A percentile compares a stretch with the other conserved stretches of the same genome.
Conservation (phyloP, 2,797 vertebrate species). For the Aplochiton taeniatus region DNA sequence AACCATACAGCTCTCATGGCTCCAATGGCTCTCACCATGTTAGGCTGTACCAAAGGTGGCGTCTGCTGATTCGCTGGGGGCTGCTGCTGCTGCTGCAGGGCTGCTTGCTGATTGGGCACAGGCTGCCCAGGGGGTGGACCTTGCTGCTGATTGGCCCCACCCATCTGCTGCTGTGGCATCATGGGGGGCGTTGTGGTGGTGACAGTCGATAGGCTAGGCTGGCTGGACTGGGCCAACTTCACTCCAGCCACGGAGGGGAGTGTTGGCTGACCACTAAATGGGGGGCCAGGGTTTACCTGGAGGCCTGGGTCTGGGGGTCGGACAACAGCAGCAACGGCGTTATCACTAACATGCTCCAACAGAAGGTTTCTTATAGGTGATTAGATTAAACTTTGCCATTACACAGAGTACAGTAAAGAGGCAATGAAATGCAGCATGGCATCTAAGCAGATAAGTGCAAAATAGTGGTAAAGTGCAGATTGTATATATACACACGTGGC, state of each 20-base stretch:
- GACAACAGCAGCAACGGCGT: neutral
- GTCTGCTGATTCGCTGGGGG: constrained; percentile 64
- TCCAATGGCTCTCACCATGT: constrained; percentile 72
- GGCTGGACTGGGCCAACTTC: constrained; percentile 69
- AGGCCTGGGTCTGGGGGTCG: constrained; percentile 56
- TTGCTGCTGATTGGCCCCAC: constrained; percentile 61
- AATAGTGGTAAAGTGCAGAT: no score
- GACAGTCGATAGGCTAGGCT: constrained; percentile 80
- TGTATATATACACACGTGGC: no score
- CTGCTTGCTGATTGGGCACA: constrained; percentile 63
- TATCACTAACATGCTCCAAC: neutral
- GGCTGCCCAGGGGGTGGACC: constrained; percentile 70
- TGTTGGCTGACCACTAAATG: constrained; percentile 72
- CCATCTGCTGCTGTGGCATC: constrained; percentile 63
- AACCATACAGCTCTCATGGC: no score
- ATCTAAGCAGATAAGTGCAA: no score
- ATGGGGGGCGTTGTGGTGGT: constrained; percentile 74
- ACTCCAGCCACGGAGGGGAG: constrained; percentile 72
- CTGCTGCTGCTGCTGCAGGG: constrained; percentile 66
- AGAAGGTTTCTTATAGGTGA: no score
- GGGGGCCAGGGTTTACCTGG: constrained; percentile 55
- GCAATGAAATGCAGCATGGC: no score
- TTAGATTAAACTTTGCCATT: no score
- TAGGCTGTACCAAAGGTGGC: constrained; percentile 57
- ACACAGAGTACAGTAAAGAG: no score